Conservation (phyloP, 2,888 invertebrate genomes). For the Eupithecia inturbata region DNA sequence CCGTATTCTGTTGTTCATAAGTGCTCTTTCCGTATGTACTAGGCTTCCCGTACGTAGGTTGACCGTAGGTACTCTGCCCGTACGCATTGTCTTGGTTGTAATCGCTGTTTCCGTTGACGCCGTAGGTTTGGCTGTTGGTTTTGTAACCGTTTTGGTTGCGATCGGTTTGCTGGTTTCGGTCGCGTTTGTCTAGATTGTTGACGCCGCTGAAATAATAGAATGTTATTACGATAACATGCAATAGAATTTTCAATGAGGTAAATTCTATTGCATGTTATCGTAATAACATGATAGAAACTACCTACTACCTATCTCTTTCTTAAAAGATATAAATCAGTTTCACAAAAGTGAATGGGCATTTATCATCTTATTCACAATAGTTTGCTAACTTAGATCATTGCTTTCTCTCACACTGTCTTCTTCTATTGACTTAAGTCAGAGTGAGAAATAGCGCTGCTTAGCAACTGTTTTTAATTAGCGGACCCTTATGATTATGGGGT, state of each 20-base stretch:
- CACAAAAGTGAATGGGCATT: not conserved
- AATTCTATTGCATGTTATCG: not conserved
- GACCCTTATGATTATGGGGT: too few relatives aligned
- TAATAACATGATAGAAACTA: not conserved
- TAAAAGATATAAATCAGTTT: not conserved
- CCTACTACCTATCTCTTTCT: not conserved
- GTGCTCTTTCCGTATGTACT: constrained; percentile 43
- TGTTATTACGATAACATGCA: too few relatives aligned
- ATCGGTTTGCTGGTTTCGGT: constrained; percentile 43
- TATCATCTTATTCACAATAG: too few relatives aligned
- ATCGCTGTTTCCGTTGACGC: constrained; percentile 2
- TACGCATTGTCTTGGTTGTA: constrained; percentile 12
- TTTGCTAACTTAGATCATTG: too few relatives aligned
- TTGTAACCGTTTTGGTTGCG: constrained; percentile 45
- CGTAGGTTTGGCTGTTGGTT: constrained; percentile 34
- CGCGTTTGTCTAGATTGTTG: constrained; percentile 56
- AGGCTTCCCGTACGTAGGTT: constrained; percentile 38
- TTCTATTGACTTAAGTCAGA: too few relatives aligned
- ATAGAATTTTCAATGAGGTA: too few relatives aligned
- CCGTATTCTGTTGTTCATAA: constrained; percentile 33
- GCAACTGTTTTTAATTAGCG: too few relatives aligned
- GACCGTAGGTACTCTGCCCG: constrained; percentile 42
- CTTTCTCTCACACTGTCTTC: too few relatives aligned
- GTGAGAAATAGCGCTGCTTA: too few relatives aligned
- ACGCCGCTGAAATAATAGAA: constrained; percentile 58